Evolutionary conservation across 2,888 invertebrate genomes (phyloP), one percentile per base, ranked within the genome.

Genomic region (Amblyteles armatorius): DNA sequence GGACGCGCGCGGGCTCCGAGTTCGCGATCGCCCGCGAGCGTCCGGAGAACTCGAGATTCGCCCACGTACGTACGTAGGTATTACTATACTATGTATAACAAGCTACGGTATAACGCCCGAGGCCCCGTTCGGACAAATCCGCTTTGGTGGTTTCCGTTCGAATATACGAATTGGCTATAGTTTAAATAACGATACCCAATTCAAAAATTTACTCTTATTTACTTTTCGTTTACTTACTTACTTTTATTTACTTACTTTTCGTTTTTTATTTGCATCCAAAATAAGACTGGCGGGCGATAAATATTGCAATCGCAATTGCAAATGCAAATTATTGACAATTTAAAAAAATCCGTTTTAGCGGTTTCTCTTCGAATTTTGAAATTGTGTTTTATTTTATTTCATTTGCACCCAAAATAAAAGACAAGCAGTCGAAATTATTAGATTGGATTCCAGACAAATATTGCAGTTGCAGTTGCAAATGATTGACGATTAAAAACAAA

Each of bases 41-140:
- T 87, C 82, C 89, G 88, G 86, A 89, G 88, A 88, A 89, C 86
- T 81, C 86, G 87, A 89, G 52, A 76, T 77, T 79, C 85, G 82
- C 84, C 82, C 85, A 85, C 90, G 88, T 89, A 81, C 55, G 69
- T 73, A 67, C 44, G 29, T 57, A 52, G 57, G 73, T 78, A 48
- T 79, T 73, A 33, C 48, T 52, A 36, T 57, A 76, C 63, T 36
- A 65, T 33, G 19, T 63, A 33, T 60, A 60, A 48, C n/a, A 33
- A 33, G 60, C 22, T 11, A 26, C 29, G 29, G 44, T 48, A 48
- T 48, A 36, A 40, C 48, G 26, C 74, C 60, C n/a, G 29, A 63
- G 63, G 48, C 48, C n/a, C 44, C 40, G 48, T 60, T 73, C 73
- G 60, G 48, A 29, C 60, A 48, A 76, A 65, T 76, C 33, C 63